A percentile compares a stretch with the other conserved stretches of the same genome.
These are phyloP conservation scores for Allophyes oxyacanthae DNA, from an alignment of 2,888 invertebrate species.

Conservation along the genomic window DNA sequence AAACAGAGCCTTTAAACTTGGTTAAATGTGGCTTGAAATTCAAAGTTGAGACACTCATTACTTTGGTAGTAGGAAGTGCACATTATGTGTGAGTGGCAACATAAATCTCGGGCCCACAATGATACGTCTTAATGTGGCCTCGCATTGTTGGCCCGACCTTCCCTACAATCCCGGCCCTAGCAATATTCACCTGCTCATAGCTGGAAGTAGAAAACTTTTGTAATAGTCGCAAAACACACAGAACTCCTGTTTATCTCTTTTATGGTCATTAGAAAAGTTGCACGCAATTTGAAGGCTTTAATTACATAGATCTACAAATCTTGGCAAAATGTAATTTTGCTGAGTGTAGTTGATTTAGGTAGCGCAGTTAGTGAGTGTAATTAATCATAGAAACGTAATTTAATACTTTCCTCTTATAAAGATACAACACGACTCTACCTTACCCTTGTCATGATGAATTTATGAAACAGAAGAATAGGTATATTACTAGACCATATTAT, in stretches of 20 bases:
- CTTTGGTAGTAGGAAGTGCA: conserved; percentile 36
- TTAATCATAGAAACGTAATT: too few species aligned
- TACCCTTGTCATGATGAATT: too few species aligned
- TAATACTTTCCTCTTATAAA: too few species aligned
- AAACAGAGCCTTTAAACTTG: conserved; percentile 51
- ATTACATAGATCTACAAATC: conserved; percentile 26
- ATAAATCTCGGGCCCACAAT: conserved; percentile 48
- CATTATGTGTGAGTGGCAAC: conserved; percentile 39
- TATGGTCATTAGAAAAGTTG: conserved; percentile 42
- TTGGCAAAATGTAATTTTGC: neutral
- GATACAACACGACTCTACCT: too few species aligned
- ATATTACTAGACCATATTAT: too few species aligned
- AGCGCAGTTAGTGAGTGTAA: neutral
- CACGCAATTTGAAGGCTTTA: conserved; percentile 12
- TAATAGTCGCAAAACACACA: conserved; percentile 34
- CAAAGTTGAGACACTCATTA: conserved; percentile 48
- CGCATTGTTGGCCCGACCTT: conserved; percentile 38
- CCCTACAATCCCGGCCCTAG: conserved; percentile 10
- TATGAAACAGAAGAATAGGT: too few species aligned
- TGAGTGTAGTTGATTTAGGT: neutral
- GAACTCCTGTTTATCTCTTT: conserved; percentile 21
- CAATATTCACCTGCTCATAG: conserved; percentile 50
- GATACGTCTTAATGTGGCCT: conserved; percentile 29
- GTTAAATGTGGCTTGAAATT: conserved; percentile 49
- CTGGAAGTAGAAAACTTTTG: conserved; percentile 42